Evolutionary conservation across 92 coral and sea anemone species (phyloP).

Genomic region (Heliopora coerulea): DNA sequence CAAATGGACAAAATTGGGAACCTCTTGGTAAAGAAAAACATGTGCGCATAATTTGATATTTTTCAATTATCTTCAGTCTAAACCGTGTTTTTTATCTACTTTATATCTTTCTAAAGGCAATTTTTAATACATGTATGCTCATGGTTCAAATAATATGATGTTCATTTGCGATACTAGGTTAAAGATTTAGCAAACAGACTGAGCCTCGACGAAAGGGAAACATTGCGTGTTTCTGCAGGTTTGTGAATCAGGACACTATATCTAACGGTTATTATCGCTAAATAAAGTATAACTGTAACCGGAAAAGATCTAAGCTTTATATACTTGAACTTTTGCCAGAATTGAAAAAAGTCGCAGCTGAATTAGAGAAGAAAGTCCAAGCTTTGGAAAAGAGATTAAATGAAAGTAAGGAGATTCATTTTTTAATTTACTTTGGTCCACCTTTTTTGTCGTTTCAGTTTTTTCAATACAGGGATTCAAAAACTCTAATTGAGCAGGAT

Average conservation of each 20-base stretch:
- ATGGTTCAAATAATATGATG: too few relatives aligned
- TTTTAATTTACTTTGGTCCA: not conserved
- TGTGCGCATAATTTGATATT: not conserved
- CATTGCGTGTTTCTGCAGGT: constrained; percentile 17
- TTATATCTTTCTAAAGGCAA: too few relatives aligned
- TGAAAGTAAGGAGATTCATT: not conserved
- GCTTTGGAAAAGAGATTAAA: not conserved
- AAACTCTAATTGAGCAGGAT: too few relatives aligned
- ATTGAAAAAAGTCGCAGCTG: not conserved
- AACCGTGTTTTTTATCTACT: not conserved
- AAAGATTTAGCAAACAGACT: not conserved
- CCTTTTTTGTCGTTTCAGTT: too few relatives aligned
- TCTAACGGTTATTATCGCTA: not conserved
- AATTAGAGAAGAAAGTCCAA: not conserved
- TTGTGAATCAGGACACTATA: not conserved
- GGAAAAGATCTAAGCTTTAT: too few relatives aligned
- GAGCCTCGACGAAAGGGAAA: too few relatives aligned
- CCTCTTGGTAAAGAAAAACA: constrained; percentile 7
- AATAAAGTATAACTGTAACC: too few relatives aligned
- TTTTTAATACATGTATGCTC: too few relatives aligned
- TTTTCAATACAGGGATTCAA: too few relatives aligned
- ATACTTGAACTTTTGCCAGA: not conserved
- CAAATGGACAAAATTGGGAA: constrained; percentile 16
- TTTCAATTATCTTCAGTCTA: not conserved
- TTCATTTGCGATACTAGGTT: too few relatives aligned